phyloP scores from a whole-genome alignment of 2,888 invertebrate species.

The Brenthis hecate region DNA sequence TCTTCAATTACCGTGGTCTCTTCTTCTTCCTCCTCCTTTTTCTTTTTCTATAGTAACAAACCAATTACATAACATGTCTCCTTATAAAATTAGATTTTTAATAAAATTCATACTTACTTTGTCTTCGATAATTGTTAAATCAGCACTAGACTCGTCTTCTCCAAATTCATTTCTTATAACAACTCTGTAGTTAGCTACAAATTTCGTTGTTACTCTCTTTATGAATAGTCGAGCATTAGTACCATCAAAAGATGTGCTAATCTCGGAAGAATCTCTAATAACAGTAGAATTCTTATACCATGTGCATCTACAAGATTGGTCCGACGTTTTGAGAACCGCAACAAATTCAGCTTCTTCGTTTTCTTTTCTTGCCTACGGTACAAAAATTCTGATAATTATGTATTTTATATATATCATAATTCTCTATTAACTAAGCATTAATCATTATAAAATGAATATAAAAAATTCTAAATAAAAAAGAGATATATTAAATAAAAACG shows the following conservation, averaged over 20 bases:
- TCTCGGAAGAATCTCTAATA: conserved; percentile 89
- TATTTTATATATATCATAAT: background rate
- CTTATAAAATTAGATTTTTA: background rate
- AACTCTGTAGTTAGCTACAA: conserved; percentile 91
- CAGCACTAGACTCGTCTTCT: conserved; percentile 92
- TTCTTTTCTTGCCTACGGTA: conserved; percentile 70
- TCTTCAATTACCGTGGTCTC: conserved; percentile 72
- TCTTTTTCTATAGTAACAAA: conserved; percentile 70
- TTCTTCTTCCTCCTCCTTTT: conserved; percentile 73
- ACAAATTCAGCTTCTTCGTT: conserved; percentile 89
- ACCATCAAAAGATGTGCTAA: conserved; percentile 92
- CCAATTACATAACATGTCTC: background rate
- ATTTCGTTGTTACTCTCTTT: conserved; percentile 88
- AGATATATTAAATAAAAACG: background rate
- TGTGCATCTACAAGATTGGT: conserved; percentile 90
- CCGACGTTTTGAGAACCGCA: conserved; percentile 87
- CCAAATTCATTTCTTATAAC: conserved; percentile 96
- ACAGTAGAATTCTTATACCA: conserved; percentile 93
- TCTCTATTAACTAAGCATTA: background rate
- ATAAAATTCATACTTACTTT: conserved; percentile 61
- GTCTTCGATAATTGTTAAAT: conserved; percentile 88
- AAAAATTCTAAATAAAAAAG: too few relatives aligned
- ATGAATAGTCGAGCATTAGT: conserved; percentile 90
- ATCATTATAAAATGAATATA: background rate
- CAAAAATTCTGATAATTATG: conserved; percentile 19